phyloP scores from a whole-genome alignment of 2,797 vertebrate species.

The Rhabdophis nuchalis region DNA sequence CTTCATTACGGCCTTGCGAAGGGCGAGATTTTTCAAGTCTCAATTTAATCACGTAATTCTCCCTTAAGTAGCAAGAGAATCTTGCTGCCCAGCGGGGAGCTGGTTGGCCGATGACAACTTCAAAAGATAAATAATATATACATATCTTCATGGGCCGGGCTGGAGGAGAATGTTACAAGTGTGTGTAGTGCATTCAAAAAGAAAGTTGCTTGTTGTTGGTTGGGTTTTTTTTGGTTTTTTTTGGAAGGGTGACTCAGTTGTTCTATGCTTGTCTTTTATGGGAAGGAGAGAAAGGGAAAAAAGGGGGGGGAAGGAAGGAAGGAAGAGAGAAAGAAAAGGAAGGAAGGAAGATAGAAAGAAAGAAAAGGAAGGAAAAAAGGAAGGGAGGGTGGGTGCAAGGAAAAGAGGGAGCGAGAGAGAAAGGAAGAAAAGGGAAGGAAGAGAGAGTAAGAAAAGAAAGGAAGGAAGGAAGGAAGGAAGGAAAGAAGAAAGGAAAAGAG shows the following conservation, averaged over 20 bases:
- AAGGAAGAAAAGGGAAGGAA: not conserved
- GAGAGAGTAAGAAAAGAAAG: too few species aligned
- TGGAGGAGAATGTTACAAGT: slow-evolving; percentile 72
- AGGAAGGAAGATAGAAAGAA: too few species aligned
- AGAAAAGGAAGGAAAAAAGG: not conserved
- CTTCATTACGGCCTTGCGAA: slow-evolving; percentile 98
- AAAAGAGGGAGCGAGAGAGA: not conserved
- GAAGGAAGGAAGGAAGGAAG: fast-evolving
- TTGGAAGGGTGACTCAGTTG: slow-evolving; percentile 1
- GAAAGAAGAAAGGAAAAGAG: too few species aligned
- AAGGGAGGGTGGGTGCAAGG: too few species aligned
- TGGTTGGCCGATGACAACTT: slow-evolving; percentile 89
- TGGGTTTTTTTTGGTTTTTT: not conserved
- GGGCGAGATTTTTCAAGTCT: slow-evolving; percentile 93
- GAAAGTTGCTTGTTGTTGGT: slow-evolving; percentile 54
- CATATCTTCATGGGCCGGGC: slow-evolving; percentile 75
- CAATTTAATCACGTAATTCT: slow-evolving; percentile 97
- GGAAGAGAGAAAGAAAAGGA: too few species aligned
- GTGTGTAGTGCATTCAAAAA: slow-evolving; percentile 67
- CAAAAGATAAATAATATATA: slow-evolving; percentile 95
- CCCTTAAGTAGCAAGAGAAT: slow-evolving; percentile 88
- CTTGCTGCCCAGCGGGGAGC: slow-evolving; percentile 84
- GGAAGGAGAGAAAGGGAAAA: not conserved
- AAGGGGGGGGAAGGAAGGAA: not conserved
- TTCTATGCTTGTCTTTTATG: not conserved